Percentiles rank a stretch among this genome's conserved stretches.
Conservation (phyloP, 2,113 vertebrate species). For the Neodon shergylaensis region DNA sequence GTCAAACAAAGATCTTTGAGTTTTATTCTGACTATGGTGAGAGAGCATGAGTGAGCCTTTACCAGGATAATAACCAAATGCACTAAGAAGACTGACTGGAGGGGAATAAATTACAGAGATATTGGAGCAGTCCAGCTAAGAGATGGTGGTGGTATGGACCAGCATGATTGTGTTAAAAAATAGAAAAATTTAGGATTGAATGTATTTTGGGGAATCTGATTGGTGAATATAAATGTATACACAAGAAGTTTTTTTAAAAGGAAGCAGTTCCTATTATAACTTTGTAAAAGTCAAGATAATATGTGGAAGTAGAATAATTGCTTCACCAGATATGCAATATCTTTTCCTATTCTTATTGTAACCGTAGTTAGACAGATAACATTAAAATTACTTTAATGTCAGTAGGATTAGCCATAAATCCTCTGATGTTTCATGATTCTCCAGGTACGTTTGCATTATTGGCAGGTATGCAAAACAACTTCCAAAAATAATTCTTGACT, state of each 20-base stretch:
- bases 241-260: neutral
- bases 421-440: neutral
- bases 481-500: neutral
- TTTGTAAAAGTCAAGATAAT: constrained; percentile 37
- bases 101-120: neutral
- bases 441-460: neutral
- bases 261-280: neutral
- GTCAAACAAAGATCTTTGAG: neutral
- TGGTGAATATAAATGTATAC: neutral
- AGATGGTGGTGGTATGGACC: neutral
- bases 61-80: neutral
- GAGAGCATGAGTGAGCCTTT: neutral
- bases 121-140: neutral
- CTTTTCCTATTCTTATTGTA: neutral
- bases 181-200: neutral
- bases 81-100: neutral
- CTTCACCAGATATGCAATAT: neutral
- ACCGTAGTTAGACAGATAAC: constrained; percentile 1
- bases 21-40: neutral
- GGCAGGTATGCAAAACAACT: neutral
- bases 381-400: neutral
- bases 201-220: neutral
- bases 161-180: neutral
- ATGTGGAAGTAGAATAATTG: neutral
- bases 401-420: neutral